phyloP scores from a whole-genome alignment of 1,140 invertebrate genomes.

The Periplaneta americana region DNA sequence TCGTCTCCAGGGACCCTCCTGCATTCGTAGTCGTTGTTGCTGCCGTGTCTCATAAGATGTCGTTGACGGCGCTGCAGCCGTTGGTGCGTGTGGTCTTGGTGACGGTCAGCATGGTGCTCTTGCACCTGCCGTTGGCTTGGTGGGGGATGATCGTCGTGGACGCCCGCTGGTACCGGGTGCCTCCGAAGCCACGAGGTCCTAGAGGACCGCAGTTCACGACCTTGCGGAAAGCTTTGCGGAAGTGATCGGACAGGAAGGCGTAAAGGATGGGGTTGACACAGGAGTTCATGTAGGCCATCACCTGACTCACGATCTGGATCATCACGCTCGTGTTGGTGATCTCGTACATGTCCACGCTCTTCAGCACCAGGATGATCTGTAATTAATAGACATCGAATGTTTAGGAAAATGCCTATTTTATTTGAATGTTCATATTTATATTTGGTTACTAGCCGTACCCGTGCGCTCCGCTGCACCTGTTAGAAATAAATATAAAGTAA shows the following conservation, averaged over 20 bases:
- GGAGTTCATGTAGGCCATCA: conserved; percentile 90
- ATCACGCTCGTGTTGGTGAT: conserved; percentile 59
- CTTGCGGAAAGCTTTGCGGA: conserved; percentile 76
- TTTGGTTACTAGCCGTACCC: too few relatives aligned
- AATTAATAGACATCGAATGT: too few relatives aligned
- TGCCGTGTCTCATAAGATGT: conserved; percentile 10
- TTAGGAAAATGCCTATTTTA: too few relatives aligned
- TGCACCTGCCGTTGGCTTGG: neutral
- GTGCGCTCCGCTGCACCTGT: too few relatives aligned
- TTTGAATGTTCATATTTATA: too few relatives aligned
- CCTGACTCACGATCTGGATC: conserved; percentile 77
- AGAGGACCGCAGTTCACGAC: conserved; percentile 45
- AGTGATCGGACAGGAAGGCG: conserved; percentile 84
- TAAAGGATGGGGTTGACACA: conserved; percentile 95
- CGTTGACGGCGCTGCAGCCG: conserved; percentile 14
- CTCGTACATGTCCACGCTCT: conserved; percentile 65
- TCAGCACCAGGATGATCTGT: conserved; percentile 73
- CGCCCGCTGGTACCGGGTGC: conserved; percentile 7
- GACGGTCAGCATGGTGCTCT: neutral
- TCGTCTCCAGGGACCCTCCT: neutral
- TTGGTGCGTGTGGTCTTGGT: conserved; percentile 16
- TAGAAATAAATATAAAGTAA: too few relatives aligned
- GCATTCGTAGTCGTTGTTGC: neutral
- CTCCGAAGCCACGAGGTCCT: conserved; percentile 28
- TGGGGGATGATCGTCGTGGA: neutral